Percentiles rank a stretch among this genome's conserved stretches.
Conservation (phyloP, 2,888 invertebrate genomes). For the Clusia tigrina region DNA sequence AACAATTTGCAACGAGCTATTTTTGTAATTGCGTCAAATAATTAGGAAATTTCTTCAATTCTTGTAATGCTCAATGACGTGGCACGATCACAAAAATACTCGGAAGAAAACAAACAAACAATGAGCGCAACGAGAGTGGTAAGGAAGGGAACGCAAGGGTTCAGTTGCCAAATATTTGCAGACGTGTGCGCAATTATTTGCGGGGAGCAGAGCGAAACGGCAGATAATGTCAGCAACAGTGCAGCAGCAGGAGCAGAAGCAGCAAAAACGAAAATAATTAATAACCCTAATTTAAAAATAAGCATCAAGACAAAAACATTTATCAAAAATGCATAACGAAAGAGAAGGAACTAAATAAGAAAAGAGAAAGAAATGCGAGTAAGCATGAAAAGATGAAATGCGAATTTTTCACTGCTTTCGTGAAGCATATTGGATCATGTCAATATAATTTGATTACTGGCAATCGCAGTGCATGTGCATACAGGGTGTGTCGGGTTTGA, state of each 20-base stretch:
- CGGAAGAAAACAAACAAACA: too few species aligned
- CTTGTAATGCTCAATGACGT: constrained; percentile 8
- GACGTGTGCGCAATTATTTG: not conserved
- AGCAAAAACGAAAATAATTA: not conserved
- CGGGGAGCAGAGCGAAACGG: not conserved
- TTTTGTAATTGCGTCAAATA: too few species aligned
- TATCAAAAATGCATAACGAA: too few species aligned
- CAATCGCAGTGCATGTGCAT: constrained; percentile 18
- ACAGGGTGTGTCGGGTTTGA: not conserved
- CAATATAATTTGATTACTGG: constrained; percentile 48
- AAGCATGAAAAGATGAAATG: constrained; percentile 25
- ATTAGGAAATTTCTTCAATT: too few species aligned
- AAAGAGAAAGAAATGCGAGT: too few species aligned
- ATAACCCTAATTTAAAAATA: not conserved
- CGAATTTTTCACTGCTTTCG: constrained; percentile 30
- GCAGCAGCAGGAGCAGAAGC: not conserved
- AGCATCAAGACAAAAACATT: not conserved
- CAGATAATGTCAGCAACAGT: not conserved
- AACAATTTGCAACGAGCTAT: too few species aligned
- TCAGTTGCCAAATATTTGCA: constrained; percentile 4
- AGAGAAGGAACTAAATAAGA: too few species aligned
- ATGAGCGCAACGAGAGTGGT: too few species aligned
- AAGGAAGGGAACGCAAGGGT: too few species aligned
- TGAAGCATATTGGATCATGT: constrained; percentile 51
- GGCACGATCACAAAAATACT: not conserved